Conservation (phyloP, 2,113 vertebrate genomes). For the Pelusios castaneus region DNA sequence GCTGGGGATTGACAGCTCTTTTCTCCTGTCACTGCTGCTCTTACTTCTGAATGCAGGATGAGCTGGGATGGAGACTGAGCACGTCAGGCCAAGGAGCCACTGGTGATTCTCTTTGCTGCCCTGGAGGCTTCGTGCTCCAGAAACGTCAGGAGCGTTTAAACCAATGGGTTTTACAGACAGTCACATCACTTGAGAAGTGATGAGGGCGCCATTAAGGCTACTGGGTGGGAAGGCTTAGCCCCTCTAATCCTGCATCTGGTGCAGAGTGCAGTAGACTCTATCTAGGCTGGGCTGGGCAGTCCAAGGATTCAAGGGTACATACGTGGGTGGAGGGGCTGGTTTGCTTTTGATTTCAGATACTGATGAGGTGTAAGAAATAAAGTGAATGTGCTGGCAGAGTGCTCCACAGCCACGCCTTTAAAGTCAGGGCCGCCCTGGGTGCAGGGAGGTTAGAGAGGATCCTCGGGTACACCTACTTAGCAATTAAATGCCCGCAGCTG, state of each 20-base stretch:
- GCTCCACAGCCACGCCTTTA: accelerated
- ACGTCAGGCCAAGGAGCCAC: background rate
- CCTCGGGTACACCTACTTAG: accelerated
- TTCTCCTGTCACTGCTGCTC: background rate
- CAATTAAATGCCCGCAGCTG: background rate
- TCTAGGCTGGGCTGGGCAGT: background rate
- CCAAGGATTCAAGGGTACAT: background rate
- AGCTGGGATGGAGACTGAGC: background rate
- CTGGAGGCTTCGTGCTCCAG: background rate
- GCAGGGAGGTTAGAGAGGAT: accelerated
- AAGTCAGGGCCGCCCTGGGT: background rate
- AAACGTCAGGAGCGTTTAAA: background rate
- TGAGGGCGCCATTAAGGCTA: background rate
- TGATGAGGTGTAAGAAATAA: background rate
- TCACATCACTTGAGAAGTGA: background rate
- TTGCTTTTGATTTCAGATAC: background rate
- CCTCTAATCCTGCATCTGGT: accelerated
- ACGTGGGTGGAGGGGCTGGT: background rate
- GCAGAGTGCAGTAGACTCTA: background rate
- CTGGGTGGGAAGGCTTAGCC: too few species aligned
- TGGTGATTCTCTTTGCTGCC: background rate
- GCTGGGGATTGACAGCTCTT: accelerated
- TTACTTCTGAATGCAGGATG: background rate
- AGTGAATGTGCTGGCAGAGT: background rate
- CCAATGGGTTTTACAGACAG: background rate